These are phyloP conservation scores for Pogonomyrmex californicus DNA, from an alignment of 1,140 invertebrate genomes.

Conservation along the genomic window DNA sequence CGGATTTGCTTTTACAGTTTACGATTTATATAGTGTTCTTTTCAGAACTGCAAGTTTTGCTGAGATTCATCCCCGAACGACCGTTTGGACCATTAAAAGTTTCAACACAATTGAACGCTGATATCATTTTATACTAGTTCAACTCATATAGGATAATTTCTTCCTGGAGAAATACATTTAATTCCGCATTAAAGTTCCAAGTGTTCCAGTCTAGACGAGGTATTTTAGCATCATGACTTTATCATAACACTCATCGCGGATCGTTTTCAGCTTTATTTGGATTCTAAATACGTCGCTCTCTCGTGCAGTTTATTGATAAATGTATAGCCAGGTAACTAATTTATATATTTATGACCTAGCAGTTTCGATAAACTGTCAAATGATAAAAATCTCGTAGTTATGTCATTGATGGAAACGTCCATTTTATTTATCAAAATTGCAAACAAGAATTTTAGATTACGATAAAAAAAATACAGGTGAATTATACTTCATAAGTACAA, in stretches of 20 bases:
- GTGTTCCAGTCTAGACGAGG: slow-evolving; percentile 46
- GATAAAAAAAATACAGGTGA: neutral
- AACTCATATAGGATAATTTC: neutral
- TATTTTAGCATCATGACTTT: slow-evolving; percentile 53
- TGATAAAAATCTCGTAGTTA: neutral
- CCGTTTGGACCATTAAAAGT: neutral
- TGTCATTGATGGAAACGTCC: neutral
- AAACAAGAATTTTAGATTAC: neutral
- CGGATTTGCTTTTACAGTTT: slow-evolving; percentile 52
- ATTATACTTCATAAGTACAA: neutral
- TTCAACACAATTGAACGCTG: neutral
- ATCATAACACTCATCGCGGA: neutral
- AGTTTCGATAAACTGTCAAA: neutral
- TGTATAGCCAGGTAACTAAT: neutral
- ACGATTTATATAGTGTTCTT: slow-evolving; percentile 13
- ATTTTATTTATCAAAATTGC: neutral
- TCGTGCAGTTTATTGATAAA: slow-evolving; percentile 24
- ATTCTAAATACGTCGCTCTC: neutral
- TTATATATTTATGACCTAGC: no score
- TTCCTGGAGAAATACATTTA: slow-evolving; percentile 17
- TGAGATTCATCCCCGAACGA: slow-evolving; percentile 6
- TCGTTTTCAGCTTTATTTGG: slow-evolving; percentile 21
- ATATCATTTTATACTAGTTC: slow-evolving; percentile 15
- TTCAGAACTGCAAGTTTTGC: slow-evolving; percentile 1
- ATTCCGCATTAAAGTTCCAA: slow-evolving; percentile 39